Conservation (phyloP, 2,888 invertebrate species). For the Dorcus hopei region DNA sequence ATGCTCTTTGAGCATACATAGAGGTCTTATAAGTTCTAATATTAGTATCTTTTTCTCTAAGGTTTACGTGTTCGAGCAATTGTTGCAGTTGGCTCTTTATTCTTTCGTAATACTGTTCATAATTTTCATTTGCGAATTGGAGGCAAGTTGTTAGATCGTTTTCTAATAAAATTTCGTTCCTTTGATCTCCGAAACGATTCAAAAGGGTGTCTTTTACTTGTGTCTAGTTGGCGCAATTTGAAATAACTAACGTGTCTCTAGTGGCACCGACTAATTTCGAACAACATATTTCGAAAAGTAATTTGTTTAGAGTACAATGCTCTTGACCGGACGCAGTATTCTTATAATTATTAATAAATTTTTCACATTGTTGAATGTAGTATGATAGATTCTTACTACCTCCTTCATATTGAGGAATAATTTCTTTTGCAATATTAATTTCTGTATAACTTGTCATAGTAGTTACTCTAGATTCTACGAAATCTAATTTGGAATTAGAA, state of each 20-base stretch:
- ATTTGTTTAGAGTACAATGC: neutral
- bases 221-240: neutral
- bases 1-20: too few species aligned
- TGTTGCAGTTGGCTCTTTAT: constrained; percentile 26
- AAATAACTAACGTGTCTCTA: too few species aligned
- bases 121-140: constrained; percentile 18
- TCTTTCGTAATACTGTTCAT: constrained; percentile 21
- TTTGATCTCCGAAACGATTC: constrained; percentile 18
- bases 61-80: constrained; percentile 22
- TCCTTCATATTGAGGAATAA: neutral
- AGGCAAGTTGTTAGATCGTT: constrained; percentile 19
- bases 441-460: too few species aligned
- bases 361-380: neutral
- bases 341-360: neutral
- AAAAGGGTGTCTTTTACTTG: constrained; percentile 5
- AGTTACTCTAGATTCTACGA: too few species aligned
- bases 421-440: too few species aligned
- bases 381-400: neutral
- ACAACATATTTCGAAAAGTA: neutral
- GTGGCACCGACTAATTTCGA: neutral
- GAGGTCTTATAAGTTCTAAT: constrained; percentile 10
- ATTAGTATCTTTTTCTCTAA: constrained; percentile 5
- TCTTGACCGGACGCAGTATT: neutral
- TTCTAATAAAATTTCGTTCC: constrained; percentile 18
- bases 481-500: too few species aligned